Evolutionary conservation across 2,888 invertebrate genomes (phyloP).

Genomic region (Epirrita christyi): DNA sequence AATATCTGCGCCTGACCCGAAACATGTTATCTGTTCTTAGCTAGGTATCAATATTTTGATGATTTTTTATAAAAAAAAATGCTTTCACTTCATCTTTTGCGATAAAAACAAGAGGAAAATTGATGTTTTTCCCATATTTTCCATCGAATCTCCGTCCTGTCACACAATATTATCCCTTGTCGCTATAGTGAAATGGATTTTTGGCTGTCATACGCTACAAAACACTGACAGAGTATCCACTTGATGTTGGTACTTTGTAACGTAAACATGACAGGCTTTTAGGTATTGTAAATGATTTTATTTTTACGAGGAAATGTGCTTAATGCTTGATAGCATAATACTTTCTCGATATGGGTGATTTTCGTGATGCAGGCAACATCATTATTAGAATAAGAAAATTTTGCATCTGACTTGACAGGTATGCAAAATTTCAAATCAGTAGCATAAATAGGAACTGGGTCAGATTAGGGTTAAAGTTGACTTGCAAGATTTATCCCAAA

Average conservation of each 20-base stretch:
- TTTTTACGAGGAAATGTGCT: not conserved
- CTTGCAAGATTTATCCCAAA: too few species aligned
- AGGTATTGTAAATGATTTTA: conserved; percentile 10
- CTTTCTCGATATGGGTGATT: too few species aligned
- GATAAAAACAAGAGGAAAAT: conserved; percentile 17
- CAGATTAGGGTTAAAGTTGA: too few species aligned
- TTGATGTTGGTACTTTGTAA: conserved; percentile 22
- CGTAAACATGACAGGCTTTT: conserved; percentile 26
- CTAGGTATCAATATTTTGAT: too few species aligned
- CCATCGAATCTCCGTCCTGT: conserved; percentile 45
- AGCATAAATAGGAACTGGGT: too few species aligned
- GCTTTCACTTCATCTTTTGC: not conserved
- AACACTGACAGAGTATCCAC: conserved; percentile 20
- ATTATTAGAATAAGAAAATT: too few species aligned
- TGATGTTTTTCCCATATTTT: conserved; percentile 20
- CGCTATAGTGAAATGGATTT: conserved; percentile 60
- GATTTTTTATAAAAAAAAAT: not conserved
- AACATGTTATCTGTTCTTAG: too few species aligned
- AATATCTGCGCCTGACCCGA: too few species aligned
- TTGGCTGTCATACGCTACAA: conserved; percentile 50
- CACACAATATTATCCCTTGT: conserved; percentile 63
- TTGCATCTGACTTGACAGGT: too few species aligned
- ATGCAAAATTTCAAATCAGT: too few species aligned
- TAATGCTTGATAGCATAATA: too few species aligned
- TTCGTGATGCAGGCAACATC: too few species aligned